phyloP scores from a whole-genome alignment of 2,113 vertebrate species.

The Protomyctophum bolini region DNA sequence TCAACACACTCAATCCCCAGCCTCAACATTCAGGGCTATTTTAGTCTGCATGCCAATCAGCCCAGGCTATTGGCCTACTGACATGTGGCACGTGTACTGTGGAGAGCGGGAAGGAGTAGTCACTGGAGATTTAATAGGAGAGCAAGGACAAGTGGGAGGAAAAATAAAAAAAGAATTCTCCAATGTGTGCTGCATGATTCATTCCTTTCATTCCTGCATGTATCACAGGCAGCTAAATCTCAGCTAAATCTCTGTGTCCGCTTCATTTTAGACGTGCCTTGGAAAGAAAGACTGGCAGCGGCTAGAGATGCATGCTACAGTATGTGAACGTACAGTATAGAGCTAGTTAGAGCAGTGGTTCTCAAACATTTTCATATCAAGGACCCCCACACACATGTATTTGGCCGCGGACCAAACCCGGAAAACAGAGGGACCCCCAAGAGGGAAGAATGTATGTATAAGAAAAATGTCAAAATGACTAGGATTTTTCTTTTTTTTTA shows the following conservation, averaged over 20 bases:
- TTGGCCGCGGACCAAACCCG: too few species aligned
- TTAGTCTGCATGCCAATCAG: constrained; percentile 38
- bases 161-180: constrained; percentile 6
- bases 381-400: neutral
- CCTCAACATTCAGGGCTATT: constrained; percentile 27
- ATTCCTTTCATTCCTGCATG: too few species aligned
- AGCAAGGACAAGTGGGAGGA: constrained; percentile 6
- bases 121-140: constrained; percentile 8
- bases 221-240: too few species aligned
- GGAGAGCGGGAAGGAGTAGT: constrained; percentile 24
- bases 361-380: neutral
- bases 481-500: too few species aligned
- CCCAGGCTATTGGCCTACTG: neutral
- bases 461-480: too few species aligned
- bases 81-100: neutral
- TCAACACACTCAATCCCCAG: neutral
- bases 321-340: neutral
- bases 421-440: too few species aligned
- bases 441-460: too few species aligned
- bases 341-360: neutral
- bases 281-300: neutral
- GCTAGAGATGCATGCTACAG: neutral
- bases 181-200: neutral
- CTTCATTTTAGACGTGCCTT: constrained; percentile 14
- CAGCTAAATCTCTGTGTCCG: neutral